These are phyloP conservation scores for Trematomus bernacchii DNA, from an alignment of 2,797 vertebrate genomes.

Conservation along the genomic window DNA sequence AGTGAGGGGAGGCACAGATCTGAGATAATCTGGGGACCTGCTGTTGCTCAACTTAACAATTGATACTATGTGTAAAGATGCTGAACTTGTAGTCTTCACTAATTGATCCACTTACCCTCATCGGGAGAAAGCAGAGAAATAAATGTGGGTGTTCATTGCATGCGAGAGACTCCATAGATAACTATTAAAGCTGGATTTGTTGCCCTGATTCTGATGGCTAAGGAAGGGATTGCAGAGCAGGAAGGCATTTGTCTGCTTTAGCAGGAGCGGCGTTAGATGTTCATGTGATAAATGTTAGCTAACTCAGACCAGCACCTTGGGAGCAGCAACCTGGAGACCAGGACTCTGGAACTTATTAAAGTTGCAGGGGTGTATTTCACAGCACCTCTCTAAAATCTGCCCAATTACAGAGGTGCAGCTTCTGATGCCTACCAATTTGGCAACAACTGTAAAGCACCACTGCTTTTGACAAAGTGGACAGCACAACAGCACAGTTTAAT, in stretches of 20 bases:
- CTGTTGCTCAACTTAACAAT: slow-evolving; percentile 91
- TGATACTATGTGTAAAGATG: slow-evolving; percentile 95
- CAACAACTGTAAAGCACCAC: slow-evolving; percentile 57
- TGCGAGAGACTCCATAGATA: slow-evolving; percentile 91
- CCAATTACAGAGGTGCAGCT: slow-evolving; percentile 85
- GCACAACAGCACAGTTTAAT: slow-evolving; percentile 37
- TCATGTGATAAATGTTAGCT: slow-evolving; percentile 89
- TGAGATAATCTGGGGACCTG: slow-evolving; percentile 92
- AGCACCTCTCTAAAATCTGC: slow-evolving; percentile 79
- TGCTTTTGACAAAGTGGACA: slow-evolving; percentile 47
- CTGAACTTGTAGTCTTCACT: slow-evolving; percentile 96
- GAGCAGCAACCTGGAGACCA: slow-evolving; percentile 81
- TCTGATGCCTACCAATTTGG: slow-evolving; percentile 64
- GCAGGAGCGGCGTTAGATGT: slow-evolving; percentile 85
- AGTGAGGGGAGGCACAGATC: slow-evolving; percentile 86
- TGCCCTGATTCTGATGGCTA: slow-evolving; percentile 85
- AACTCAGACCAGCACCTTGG: slow-evolving; percentile 86
- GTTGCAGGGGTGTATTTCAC: slow-evolving; percentile 85
- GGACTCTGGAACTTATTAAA: slow-evolving; percentile 90
- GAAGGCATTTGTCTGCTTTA: slow-evolving; percentile 91
- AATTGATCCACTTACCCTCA: slow-evolving; percentile 97
- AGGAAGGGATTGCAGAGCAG: slow-evolving; percentile 82
- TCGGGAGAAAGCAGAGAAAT: slow-evolving; percentile 90
- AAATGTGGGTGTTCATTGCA: slow-evolving; percentile 92
- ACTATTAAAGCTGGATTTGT: slow-evolving; percentile 93